Percentiles rank a stretch among this genome's conserved stretches.
These are phyloP conservation scores for Oxystoma pomonae DNA, from an alignment of 2,888 invertebrate genomes.

Conservation along the genomic window DNA sequence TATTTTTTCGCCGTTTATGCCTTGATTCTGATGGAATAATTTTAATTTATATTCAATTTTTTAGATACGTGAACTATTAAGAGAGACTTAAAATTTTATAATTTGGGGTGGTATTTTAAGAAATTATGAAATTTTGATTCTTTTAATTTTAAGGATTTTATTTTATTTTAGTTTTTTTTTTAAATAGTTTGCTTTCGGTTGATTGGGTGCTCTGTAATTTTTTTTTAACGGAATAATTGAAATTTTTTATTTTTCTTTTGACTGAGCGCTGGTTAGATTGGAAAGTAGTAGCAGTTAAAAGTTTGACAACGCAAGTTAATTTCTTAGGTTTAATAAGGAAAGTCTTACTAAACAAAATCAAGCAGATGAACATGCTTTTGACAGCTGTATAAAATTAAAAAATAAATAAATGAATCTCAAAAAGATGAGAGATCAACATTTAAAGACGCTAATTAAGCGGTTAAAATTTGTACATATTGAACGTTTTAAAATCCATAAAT, in stretches of 20 bases:
- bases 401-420: slow-evolving; percentile 1
- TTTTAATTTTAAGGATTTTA: neutral
- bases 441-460: neutral
- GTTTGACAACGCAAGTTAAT: neutral
- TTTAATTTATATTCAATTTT: slow-evolving; percentile 7
- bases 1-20: slow-evolving; percentile 7
- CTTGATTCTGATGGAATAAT: slow-evolving; percentile 8
- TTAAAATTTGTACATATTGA: slow-evolving; percentile 1
- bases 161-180: neutral
- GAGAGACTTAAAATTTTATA: neutral
- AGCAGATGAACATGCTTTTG: neutral
- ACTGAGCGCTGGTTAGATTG: neutral
- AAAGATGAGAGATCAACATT: neutral
- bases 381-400: neutral
- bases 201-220: neutral
- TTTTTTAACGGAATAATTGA: neutral
- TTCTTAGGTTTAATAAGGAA: neutral
- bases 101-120: neutral
- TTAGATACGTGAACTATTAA: neutral
- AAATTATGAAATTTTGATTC: neutral
- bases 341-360: neutral
- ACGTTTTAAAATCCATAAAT: neutral
- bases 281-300: neutral
- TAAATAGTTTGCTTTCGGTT: neutral
- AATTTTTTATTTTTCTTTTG: neutral